phyloP scores from a whole-genome alignment of 2,113 vertebrate species.

The Strigops habroptila region DNA sequence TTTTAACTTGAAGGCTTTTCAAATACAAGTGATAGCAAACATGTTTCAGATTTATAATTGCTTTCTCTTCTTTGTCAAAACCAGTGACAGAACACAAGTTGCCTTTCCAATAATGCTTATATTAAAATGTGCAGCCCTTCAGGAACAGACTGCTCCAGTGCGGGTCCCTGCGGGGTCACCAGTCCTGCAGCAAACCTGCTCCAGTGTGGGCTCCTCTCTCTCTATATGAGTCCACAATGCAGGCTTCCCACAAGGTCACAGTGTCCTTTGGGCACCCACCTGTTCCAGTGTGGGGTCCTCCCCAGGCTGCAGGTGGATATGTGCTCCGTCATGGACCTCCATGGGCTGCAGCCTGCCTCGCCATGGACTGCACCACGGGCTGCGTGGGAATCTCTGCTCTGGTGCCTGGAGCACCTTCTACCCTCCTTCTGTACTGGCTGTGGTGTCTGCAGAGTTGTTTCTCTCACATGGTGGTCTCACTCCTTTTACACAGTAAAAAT shows the following conservation, averaged over 20 bases:
- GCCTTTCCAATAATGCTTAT: background rate
- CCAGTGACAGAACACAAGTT: background rate
- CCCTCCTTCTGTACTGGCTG: background rate
- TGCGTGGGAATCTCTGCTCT: background rate
- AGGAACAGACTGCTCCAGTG: background rate
- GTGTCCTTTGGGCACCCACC: background rate
- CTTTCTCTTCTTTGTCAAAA: background rate
- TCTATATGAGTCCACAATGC: background rate
- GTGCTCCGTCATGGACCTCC: background rate
- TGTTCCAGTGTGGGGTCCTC: background rate
- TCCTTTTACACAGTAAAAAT: background rate
- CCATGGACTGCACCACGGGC: background rate
- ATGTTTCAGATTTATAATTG: background rate
- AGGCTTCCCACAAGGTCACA: background rate
- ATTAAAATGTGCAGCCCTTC: background rate
- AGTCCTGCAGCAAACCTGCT: background rate
- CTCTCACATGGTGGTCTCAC: background rate
- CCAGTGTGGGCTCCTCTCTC: background rate
- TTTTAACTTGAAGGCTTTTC: constrained; percentile 1
- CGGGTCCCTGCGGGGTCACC: background rate
- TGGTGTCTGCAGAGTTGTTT: background rate
- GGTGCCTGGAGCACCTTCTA: background rate
- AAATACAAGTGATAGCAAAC: background rate
- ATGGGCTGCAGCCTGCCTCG: background rate
- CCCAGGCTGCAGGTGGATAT: background rate